A percentile compares a stretch with the other conserved stretches of the same genome.
phyloP scores from a whole-genome alignment of 2,797 vertebrate genomes.

The Mormyrops boulengeri region DNA sequence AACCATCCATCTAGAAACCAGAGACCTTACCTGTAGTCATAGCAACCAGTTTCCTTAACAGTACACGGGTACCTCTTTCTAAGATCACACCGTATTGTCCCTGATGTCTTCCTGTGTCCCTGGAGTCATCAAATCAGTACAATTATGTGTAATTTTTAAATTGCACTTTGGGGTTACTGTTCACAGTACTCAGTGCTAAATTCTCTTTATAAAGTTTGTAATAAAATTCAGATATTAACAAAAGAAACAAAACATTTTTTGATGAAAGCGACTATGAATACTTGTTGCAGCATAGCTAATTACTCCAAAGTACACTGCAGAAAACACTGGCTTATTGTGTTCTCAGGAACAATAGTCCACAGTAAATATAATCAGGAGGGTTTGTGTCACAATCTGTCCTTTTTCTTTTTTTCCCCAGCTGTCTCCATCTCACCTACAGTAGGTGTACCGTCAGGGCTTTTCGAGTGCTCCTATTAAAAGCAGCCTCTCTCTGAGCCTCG shows the following conservation, averaged over 20 bases:
- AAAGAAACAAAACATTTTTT: not conserved
- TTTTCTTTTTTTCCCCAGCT: not conserved
- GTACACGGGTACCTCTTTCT: constrained; percentile 37
- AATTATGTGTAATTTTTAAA: constrained; percentile 20
- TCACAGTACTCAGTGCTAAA: not conserved
- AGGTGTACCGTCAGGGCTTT: not conserved
- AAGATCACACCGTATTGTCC: constrained; percentile 29
- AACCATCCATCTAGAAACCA: constrained; percentile 27
- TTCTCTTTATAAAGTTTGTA: not conserved
- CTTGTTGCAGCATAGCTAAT: not conserved
- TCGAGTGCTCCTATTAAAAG: not conserved
- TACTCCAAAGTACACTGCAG: not conserved
- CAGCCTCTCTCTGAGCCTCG: not conserved
- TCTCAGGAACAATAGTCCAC: not conserved
- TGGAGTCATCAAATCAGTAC: constrained; percentile 16
- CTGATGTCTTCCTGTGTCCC: constrained; percentile 24
- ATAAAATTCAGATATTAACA: not conserved
- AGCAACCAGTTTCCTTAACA: constrained; percentile 51
- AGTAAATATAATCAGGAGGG: not conserved
- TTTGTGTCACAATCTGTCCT: not conserved
- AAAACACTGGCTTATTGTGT: not conserved
- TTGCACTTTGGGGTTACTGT: not conserved
- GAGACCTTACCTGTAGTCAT: constrained; percentile 52
- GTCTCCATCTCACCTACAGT: not conserved
- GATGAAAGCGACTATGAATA: not conserved